phyloP scores from a whole-genome alignment of 2,888 invertebrate species.

The Loripinus fragilis region DNA sequence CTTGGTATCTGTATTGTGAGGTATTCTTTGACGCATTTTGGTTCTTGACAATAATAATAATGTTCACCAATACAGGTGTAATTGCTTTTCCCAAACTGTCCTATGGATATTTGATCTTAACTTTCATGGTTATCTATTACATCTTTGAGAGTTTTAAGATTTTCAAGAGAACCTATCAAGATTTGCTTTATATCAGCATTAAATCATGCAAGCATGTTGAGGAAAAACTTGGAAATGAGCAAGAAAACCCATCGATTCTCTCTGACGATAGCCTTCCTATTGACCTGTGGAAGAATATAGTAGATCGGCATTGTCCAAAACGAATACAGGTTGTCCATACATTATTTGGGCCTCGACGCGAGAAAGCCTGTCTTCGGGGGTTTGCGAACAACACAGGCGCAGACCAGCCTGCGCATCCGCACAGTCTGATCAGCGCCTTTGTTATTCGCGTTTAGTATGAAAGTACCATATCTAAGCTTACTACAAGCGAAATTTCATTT shows the following conservation, averaged over 20 bases:
- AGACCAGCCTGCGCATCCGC: too few relatives aligned
- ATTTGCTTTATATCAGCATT: constrained; percentile 28
- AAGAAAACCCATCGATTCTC: background rate
- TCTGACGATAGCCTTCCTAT: too few relatives aligned
- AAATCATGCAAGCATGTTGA: constrained; percentile 22
- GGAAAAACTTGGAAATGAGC: background rate
- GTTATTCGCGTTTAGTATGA: too few relatives aligned
- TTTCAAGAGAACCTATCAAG: constrained; percentile 32
- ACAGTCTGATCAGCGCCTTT: too few relatives aligned
- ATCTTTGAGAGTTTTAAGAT: constrained; percentile 31
- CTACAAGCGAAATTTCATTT: too few relatives aligned
- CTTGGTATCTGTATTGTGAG: constrained; percentile 48
- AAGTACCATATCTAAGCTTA: too few relatives aligned
- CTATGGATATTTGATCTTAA: constrained; percentile 43
- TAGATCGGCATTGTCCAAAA: too few relatives aligned
- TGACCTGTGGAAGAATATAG: too few relatives aligned
- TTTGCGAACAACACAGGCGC: too few relatives aligned
- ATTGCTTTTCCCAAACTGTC: constrained; percentile 44
- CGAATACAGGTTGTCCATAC: too few relatives aligned
- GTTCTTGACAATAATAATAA: constrained; percentile 45
- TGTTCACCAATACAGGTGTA: constrained; percentile 48
- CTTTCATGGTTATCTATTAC: constrained; percentile 45
- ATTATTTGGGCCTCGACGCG: too few relatives aligned
- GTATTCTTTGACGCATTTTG: constrained; percentile 47
- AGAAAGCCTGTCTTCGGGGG: too few relatives aligned